Evolutionary conservation across 2,113 vertebrate genomes (phyloP).

Genomic region (Albula glossodonta): DNA sequence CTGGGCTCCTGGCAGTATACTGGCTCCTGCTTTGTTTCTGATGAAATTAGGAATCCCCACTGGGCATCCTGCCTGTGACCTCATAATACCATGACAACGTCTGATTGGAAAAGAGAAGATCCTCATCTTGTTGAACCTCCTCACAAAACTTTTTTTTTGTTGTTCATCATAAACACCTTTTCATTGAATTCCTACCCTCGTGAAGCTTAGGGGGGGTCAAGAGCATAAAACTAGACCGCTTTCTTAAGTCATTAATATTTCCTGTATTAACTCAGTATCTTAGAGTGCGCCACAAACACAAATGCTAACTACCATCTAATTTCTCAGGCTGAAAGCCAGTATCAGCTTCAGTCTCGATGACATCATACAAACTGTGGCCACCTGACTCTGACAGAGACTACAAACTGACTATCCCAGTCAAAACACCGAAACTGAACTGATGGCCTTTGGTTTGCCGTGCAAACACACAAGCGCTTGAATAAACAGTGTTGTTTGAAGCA

Average conservation of each 20-base stretch:
- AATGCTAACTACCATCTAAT: background rate
- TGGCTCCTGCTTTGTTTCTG: background rate
- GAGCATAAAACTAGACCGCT: background rate
- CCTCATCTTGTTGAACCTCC: background rate
- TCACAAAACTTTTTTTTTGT: background rate
- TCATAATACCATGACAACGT: constrained; percentile 37
- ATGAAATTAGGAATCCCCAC: constrained; percentile 21
- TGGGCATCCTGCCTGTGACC: constrained; percentile 35
- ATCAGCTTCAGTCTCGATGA: background rate
- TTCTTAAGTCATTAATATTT: background rate
- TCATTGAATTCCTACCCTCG: background rate
- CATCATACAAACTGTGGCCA: background rate
- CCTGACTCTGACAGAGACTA: background rate
- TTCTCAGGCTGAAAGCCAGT: background rate
- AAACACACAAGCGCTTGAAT: background rate
- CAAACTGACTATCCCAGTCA: constrained; percentile 1
- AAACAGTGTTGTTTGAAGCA: constrained; percentile 7
- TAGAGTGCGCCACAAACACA: background rate
- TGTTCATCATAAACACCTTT: background rate
- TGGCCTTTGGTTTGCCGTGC: background rate
- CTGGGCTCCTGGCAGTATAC: constrained; percentile 16
- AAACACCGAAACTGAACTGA: constrained; percentile 15
- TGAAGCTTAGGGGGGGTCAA: background rate
- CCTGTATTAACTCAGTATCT: background rate
- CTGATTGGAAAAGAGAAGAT: constrained; percentile 20